These are phyloP conservation scores for Drosophila subobscura DNA, from an alignment of 1,140 invertebrate genomes.

Conservation along the genomic window DNA sequence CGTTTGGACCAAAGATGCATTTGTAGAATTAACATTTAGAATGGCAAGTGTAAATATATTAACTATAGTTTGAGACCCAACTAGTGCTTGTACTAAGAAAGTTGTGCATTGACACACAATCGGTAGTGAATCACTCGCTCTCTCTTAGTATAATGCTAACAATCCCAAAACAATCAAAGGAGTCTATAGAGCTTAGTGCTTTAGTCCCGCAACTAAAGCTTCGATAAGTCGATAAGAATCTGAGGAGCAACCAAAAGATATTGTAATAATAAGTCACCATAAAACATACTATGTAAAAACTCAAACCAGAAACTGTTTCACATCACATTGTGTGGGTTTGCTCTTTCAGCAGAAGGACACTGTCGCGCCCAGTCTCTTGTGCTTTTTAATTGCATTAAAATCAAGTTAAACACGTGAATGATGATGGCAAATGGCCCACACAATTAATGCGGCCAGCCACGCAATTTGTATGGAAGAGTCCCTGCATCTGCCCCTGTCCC, in stretches of 20 bases:
- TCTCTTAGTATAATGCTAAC: conserved; percentile 16
- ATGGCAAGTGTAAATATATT: conserved; percentile 47
- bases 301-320: background rate
- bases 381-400: conserved; percentile 56
- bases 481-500: background rate
- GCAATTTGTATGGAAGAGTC: conserved; percentile 58
- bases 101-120: background rate
- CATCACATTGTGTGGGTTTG: background rate
- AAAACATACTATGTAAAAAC: conserved; percentile 14
- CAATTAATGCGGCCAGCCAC: conserved; percentile 59
- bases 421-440: conserved; percentile 24
- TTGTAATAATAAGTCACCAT: conserved; percentile 56
- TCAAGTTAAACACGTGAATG: conserved; percentile 28
- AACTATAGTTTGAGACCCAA: background rate
- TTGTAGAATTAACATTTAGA: conserved; percentile 57
- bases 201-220: conserved; percentile 60
- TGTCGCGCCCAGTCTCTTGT: background rate
- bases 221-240: conserved; percentile 44
- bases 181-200: conserved; percentile 73
- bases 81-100: conserved; percentile 14
- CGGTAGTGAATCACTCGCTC: conserved; percentile 14
- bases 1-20: conserved; percentile 78
- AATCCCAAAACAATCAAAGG: conserved; percentile 52
- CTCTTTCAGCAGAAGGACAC: background rate
- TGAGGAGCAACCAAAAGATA: conserved; percentile 62